These are phyloP conservation scores for Apteryx mantelli DNA, from an alignment of 2,113 vertebrate species.

Conservation along the genomic window DNA sequence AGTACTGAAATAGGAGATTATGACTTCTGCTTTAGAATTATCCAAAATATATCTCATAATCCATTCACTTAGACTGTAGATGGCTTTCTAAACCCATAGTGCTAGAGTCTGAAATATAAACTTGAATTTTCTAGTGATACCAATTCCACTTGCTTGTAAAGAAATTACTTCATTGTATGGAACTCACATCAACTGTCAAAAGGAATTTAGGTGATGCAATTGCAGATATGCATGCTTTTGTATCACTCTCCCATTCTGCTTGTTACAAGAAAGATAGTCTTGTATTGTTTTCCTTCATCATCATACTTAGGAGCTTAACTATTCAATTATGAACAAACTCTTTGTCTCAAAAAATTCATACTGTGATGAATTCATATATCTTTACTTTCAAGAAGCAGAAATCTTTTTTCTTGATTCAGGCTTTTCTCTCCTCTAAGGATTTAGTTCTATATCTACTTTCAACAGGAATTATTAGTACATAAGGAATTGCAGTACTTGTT, in stretches of 20 bases:
- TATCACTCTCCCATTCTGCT: not conserved
- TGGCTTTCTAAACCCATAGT: not conserved
- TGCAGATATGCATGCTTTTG: not conserved
- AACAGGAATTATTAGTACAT: not conserved
- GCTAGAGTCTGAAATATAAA: not conserved
- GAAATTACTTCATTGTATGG: not conserved
- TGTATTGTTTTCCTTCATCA: not conserved
- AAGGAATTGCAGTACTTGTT: not conserved
- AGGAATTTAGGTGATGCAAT: not conserved
- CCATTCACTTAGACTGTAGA: not conserved
- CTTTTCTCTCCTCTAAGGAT: not conserved
- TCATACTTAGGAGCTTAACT: not conserved
- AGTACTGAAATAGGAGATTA: not conserved
- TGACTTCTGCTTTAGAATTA: not conserved
- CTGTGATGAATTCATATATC: not conserved
- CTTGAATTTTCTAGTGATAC: not conserved
- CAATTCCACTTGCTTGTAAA: not conserved
- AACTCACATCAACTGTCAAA: not conserved
- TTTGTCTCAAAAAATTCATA: not conserved
- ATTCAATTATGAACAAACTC: not conserved
- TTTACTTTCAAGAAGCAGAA: not conserved
- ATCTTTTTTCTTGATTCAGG: not conserved
- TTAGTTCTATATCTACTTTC: not conserved
- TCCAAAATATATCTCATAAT: not conserved
- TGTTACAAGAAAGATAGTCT: not conserved